A percentile compares a stretch with the other conserved stretches of the same genome.
These are phyloP conservation scores for Aurelia aurita DNA, from an alignment of 30 jellyfish, hydroid and myxozoan species.

Conservation along the genomic window DNA sequence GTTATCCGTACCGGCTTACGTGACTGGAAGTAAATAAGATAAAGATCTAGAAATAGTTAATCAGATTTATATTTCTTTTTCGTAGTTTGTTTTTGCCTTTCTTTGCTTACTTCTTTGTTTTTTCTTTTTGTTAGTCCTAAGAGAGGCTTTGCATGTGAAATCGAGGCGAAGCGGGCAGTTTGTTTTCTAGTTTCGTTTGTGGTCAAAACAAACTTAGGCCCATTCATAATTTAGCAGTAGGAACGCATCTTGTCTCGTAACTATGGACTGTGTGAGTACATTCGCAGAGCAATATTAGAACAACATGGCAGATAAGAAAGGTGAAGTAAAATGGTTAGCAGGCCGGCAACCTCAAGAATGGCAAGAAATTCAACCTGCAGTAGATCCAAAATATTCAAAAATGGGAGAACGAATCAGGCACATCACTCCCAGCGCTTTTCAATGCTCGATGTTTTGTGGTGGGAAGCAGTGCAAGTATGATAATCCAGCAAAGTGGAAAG, in stretches of 20 bases:
- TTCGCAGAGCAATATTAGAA: background rate
- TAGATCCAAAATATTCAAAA: constrained; percentile 86
- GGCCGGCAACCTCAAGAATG: constrained; percentile 17
- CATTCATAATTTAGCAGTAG: constrained; percentile 15
- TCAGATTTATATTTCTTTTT: too few relatives aligned
- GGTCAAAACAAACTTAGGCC: constrained; percentile 18
- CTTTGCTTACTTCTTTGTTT: too few relatives aligned
- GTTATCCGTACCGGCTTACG: too few relatives aligned
- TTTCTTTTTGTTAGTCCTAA: too few relatives aligned
- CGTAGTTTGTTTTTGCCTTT: too few relatives aligned
- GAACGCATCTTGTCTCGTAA: background rate
- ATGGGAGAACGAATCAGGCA: constrained; percentile 92
- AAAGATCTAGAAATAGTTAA: too few relatives aligned
- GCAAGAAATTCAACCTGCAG: constrained; percentile 43
- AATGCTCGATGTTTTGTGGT: constrained; percentile 98
- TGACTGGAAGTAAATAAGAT: too few relatives aligned
- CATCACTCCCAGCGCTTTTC: constrained; percentile 87
- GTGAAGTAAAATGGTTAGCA: constrained; percentile 79
- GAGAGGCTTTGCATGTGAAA: background rate
- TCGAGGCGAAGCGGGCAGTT: constrained; percentile 73
- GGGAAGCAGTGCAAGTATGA: constrained; percentile 95
- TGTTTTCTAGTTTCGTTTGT: constrained; percentile 58
- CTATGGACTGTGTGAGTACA: background rate
- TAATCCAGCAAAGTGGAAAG: constrained; percentile 86
- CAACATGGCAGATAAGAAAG: constrained; percentile 75